These are phyloP conservation scores for Raja brachyura DNA, from an alignment of 2,113 vertebrate genomes.

Conservation along the genomic window DNA sequence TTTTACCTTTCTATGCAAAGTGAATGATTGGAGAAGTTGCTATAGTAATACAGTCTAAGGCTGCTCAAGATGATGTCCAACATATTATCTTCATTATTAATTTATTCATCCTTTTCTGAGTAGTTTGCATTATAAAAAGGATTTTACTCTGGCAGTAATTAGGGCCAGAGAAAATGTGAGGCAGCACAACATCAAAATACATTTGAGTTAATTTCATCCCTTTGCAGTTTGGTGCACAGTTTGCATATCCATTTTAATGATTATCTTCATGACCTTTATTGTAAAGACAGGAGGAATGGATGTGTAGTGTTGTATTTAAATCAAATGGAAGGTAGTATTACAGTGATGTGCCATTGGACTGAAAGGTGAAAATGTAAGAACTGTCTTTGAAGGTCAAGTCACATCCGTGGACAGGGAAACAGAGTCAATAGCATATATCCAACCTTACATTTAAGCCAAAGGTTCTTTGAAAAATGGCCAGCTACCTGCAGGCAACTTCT, in stretches of 20 bases:
- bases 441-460: no score
- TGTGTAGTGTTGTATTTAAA: background rate
- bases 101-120: background rate
- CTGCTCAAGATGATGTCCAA: background rate
- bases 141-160: background rate
- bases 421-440: no score
- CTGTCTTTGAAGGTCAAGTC: no score
- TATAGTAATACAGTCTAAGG: background rate
- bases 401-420: no score
- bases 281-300: background rate
- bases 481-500: no score
- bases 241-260: background rate
- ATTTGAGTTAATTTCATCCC: background rate
- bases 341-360: background rate
- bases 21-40: background rate
- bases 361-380: background rate
- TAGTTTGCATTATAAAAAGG: background rate
- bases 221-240: background rate
- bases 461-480: no score
- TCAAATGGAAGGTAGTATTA: background rate
- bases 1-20: background rate
- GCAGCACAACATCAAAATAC: background rate
- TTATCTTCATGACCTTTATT: background rate
- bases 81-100: slow-evolving; percentile 5
- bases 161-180: background rate